phyloP scores from a whole-genome alignment of 1,140 invertebrate species.

The Conus ventricosus region DNA sequence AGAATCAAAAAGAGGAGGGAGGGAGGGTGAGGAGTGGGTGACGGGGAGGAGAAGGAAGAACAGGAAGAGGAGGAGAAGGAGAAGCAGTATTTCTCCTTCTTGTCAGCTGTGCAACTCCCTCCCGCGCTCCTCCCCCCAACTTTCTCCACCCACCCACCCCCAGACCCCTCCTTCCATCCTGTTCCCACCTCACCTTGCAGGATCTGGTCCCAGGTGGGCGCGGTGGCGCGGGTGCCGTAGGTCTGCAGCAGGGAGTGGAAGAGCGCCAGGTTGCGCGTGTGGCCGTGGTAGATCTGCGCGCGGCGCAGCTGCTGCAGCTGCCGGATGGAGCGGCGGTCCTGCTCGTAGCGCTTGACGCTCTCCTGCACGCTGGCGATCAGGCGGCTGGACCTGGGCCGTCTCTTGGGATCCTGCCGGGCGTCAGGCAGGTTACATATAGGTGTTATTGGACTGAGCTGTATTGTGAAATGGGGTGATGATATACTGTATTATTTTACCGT shows the following conservation, averaged over 20 bases:
- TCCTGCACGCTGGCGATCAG: slow-evolving; percentile 50
- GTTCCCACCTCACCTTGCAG: slow-evolving; percentile 3
- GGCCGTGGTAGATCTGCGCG: slow-evolving; percentile 59
- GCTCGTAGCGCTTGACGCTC: slow-evolving; percentile 61
- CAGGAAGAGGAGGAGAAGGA: neutral
- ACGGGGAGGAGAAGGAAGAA: neutral
- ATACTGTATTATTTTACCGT: too few relatives aligned
- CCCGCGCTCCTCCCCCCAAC: too few relatives aligned
- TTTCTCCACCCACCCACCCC: too few relatives aligned
- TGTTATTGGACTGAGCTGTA: too few relatives aligned
- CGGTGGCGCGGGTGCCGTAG: neutral
- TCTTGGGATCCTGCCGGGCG: slow-evolving; percentile 9
- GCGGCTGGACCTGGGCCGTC: slow-evolving; percentile 2
- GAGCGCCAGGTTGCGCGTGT: slow-evolving; percentile 61
- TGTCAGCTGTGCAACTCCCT: too few relatives aligned
- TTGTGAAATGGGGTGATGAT: too few relatives aligned
- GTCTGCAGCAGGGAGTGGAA: slow-evolving; percentile 44
- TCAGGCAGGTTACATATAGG: neutral
- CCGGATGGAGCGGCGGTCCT: slow-evolving; percentile 53
- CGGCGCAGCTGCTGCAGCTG: slow-evolving; percentile 60
- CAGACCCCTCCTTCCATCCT: neutral
- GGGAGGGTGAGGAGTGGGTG: neutral
- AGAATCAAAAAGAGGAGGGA: neutral
- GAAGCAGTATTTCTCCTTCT: neutral
- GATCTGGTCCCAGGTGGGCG: slow-evolving; percentile 25